These are phyloP conservation scores for Megalopta genalis DNA, from an alignment of 1,140 invertebrate genomes.

Conservation along the genomic window DNA sequence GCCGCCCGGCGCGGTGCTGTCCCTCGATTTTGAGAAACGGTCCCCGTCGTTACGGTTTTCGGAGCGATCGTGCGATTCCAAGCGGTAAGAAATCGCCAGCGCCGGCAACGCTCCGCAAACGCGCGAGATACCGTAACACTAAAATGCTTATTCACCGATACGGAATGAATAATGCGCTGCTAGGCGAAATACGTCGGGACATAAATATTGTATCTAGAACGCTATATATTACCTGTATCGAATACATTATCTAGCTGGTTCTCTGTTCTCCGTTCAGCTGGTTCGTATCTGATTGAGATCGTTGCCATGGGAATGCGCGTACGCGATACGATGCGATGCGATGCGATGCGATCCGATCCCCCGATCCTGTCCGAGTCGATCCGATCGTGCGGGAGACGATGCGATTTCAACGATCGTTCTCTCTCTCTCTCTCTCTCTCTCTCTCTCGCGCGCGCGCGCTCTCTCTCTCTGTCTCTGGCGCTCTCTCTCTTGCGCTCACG, in stretches of 20 bases:
- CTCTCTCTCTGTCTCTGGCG: no score
- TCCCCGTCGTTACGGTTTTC: no score
- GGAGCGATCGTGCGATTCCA: background rate
- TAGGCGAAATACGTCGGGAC: conserved; percentile 77
- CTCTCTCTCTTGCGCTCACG: no score
- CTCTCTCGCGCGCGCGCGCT: no score
- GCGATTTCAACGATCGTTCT: no score
- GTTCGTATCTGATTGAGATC: conserved; percentile 76
- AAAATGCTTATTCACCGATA: conserved; percentile 77
- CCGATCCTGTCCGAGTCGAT: background rate
- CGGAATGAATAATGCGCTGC: conserved; percentile 78
- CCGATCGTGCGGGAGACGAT: background rate
- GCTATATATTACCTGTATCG: conserved; percentile 79
- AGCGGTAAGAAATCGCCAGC: background rate
- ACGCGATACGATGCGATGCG: conserved; percentile 41
- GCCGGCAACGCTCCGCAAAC: background rate
- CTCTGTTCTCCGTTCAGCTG: conserved; percentile 64
- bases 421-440: no score
- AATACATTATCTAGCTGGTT: conserved; percentile 75
- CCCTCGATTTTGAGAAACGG: no score
- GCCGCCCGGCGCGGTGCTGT: no score
- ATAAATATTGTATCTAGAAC: conserved; percentile 80
- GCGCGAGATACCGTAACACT: conserved; percentile 13
- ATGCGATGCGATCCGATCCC: conserved; percentile 36
- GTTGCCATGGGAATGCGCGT: conserved; percentile 75